These are phyloP conservation scores for Varanus salvator DNA, from an alignment of 2,113 vertebrate genomes.

Conservation along the genomic window DNA sequence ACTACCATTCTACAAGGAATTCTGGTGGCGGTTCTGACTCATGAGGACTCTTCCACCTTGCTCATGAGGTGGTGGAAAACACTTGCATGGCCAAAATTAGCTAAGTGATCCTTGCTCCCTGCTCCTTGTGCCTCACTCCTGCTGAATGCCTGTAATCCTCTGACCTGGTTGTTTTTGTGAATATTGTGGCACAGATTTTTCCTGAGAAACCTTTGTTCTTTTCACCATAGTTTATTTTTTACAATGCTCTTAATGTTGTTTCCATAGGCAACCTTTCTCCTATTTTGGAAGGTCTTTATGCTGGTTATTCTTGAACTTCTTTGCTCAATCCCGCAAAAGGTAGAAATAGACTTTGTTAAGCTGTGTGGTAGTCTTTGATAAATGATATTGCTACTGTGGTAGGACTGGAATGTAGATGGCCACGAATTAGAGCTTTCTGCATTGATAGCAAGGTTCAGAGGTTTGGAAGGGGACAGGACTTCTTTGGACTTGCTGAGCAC, in stretches of 20 bases:
- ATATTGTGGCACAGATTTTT: neutral
- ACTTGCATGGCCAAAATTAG: no score
- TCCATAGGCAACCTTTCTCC: neutral
- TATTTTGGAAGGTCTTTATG: neutral
- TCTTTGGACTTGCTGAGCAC: no score
- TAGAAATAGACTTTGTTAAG: neutral
- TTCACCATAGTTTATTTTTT: neutral
- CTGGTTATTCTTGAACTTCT: neutral
- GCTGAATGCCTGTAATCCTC: no score
- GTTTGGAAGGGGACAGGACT: neutral
- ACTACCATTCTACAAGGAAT: no score
- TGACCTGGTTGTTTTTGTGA: slow-evolving; percentile 15
- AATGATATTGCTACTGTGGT: no score
- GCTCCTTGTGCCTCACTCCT: no score
- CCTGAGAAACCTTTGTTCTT: neutral
- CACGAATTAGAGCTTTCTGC: neutral
- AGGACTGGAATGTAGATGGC: neutral
- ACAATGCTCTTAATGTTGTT: neutral
- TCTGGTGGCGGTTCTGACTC: no score
- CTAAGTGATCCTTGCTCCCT: no score
- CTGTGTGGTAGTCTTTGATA: neutral
- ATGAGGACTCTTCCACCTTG: no score
- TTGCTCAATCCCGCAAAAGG: neutral
- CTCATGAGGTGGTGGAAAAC: no score
- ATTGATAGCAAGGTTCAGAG: neutral